A percentile compares a stretch with the other conserved stretches of the same genome.
Evolutionary conservation across 2,113 vertebrate genomes (phyloP).

Genomic region (Cromileptes altivelis): DNA sequence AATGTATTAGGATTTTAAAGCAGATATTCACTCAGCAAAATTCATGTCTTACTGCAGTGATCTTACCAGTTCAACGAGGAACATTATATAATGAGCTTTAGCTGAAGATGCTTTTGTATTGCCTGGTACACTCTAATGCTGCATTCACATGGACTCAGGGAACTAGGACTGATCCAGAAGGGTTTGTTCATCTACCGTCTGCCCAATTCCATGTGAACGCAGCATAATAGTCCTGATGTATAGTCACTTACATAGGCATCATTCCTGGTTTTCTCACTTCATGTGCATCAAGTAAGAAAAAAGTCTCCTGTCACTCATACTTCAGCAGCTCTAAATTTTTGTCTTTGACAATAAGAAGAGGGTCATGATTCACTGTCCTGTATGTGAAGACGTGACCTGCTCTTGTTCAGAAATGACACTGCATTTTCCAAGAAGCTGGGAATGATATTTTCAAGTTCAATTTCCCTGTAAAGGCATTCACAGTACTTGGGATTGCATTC

Average conservation of each 20-base stretch:
- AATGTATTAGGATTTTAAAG: background rate
- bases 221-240: background rate
- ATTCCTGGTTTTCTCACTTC: background rate
- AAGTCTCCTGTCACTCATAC: background rate
- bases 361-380: background rate
- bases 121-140: background rate
- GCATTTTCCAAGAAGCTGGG: background rate
- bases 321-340: background rate
- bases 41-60: background rate
- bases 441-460: constrained; percentile 16
- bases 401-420: background rate
- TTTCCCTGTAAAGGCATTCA: background rate
- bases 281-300: too few relatives aligned
- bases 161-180: too few relatives aligned
- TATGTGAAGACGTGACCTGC: background rate
- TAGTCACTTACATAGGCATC: background rate
- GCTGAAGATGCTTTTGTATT: background rate
- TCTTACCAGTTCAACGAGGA: background rate
- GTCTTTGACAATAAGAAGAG: background rate
- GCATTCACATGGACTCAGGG: too few relatives aligned
- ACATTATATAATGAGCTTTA: background rate
- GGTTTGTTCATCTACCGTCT: too few relatives aligned
- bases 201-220: too few relatives aligned
- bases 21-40: background rate
- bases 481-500: constrained; percentile 3